phyloP scores from a whole-genome alignment of 2,888 invertebrate species.

The Eurois occulta region DNA sequence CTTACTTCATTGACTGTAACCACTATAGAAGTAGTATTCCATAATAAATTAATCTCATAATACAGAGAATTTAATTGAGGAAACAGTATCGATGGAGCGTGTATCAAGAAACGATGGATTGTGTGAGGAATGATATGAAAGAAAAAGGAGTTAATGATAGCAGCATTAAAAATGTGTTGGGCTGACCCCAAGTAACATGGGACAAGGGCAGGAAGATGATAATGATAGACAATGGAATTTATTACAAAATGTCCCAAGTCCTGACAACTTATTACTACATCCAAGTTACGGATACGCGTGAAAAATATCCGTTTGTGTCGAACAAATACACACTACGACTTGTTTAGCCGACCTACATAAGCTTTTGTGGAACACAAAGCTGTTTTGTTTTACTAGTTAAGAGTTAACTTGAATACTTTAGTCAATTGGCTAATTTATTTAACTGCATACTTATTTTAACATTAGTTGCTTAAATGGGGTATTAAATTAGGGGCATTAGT shows the following conservation, averaged over 20 bases:
- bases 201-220: neutral
- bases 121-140: neutral
- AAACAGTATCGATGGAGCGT: neutral
- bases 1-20: neutral
- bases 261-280: neutral
- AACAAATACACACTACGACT: slow-evolving; percentile 45
- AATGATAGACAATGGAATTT: neutral
- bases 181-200: neutral
- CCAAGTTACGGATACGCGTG: slow-evolving; percentile 27
- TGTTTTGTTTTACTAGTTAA: slow-evolving; percentile 35
- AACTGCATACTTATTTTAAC: slow-evolving; percentile 1
- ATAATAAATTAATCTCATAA: neutral
- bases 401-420: slow-evolving; percentile 14
- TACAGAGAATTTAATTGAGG: neutral
- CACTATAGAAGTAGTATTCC: neutral
- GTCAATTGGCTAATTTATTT: slow-evolving; percentile 31
- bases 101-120: neutral
- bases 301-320: slow-evolving; percentile 44
- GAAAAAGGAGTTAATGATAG: neutral
- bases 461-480: neutral
- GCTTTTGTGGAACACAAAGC: slow-evolving; percentile 47
- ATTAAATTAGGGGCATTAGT: neutral
- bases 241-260: slow-evolving; percentile 10
- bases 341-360: slow-evolving; percentile 51
- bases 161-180: neutral